Evolutionary conservation across 2,113 vertebrate genomes (phyloP), one percentile per base, ranked within the genome.

Genomic region (Coptodon rendalli): DNA sequence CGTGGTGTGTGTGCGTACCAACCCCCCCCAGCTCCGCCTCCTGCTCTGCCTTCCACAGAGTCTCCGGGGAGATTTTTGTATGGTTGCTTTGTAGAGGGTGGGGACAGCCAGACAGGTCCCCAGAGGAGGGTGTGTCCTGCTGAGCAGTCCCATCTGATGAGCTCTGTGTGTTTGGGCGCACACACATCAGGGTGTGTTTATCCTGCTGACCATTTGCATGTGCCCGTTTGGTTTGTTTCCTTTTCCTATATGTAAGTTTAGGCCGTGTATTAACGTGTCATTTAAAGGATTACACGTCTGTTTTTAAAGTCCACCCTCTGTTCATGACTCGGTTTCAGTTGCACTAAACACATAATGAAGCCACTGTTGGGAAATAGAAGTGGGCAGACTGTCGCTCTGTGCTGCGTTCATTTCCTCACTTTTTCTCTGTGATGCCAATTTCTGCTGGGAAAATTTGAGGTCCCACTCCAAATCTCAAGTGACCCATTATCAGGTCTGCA

Each of bases 91-190:
- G 85, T 68, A 80, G 79, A 94, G 96, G 94, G 94, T 85, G 95
- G 95, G 94, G 95, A 88, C 92, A 19, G 57, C 31, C 48, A 84
- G 66, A 66, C 93, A 83, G 84, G 91, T 96, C 95, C 95, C 92
- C 80, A 31, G 91, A 91, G 94, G 92, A 94, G 91, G 94, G 94
- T 40, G 95, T 91, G 91, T 90, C 84, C 92, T 86, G 71, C 87
- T 91, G 89, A 79, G 86, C 59, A 8, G 79, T 59, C 68, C 91
- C 9, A 50, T 88, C 45, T 89, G 86, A 87, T 86, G 80, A 31
- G n/a, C 61, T 48, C 24, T 81, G 81, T 76, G 34, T 83, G 57
- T 76, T 40, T 84, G 63, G 9, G 82, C 53, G 85, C 82, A 48
- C 84, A 45, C 48, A 14, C 27, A 38, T 86, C 48, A 80, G 91